Base-by-base conservation (phyloP, 2,888 invertebrate species). In the Caenorhabditis doughertyi region DNA sequence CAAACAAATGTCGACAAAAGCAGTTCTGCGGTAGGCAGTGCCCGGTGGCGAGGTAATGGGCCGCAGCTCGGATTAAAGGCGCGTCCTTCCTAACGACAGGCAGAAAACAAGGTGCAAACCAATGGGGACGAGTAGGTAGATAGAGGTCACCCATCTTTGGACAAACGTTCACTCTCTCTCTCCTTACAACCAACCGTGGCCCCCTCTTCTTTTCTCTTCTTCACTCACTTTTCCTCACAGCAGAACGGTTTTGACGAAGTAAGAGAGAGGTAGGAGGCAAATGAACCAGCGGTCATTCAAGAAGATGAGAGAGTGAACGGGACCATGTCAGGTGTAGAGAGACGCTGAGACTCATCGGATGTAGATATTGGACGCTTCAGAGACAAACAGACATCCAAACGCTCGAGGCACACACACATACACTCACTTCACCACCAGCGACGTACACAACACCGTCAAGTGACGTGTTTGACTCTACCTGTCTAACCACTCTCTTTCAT, bases 381-480 rank as follows among this genome's bases (percentile, higher is more conserved):
- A 74, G 81, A 81, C 74, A 81, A 70, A 81, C 74, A 81, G 74
- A 81, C 81, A 81, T 71, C 71, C 79, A 71, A 53, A 79, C 79
- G 79, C 71, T 79, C 49, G 71, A 70, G 64, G 53, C 56, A 58
- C 76, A 76, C 74, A 71, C 55, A 64, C 72, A n/a, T n/a, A 80
- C 60, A 70, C 74, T 53, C 74, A 74, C 68, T 58, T 68, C 68
- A 51, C 35, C 68, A 68, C 68, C 77, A 58, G 68, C 35, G 60
- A 27, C 62, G 60, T 68, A 77, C 77, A 77, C 77, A 67, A 58
- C 58, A 76, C 49, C 74, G 67, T 68, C 76, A 76, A 76, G 67
- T 49, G 67, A 76, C 67, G 76, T 76, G 76, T 68, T 77, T 68
- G 77, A 77, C 77, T 77, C 77, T 77, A 68, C 77, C 77, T 77